Base-by-base conservation (phyloP, 2,888 invertebrate species). In the Trissolcus japonicus region DNA sequence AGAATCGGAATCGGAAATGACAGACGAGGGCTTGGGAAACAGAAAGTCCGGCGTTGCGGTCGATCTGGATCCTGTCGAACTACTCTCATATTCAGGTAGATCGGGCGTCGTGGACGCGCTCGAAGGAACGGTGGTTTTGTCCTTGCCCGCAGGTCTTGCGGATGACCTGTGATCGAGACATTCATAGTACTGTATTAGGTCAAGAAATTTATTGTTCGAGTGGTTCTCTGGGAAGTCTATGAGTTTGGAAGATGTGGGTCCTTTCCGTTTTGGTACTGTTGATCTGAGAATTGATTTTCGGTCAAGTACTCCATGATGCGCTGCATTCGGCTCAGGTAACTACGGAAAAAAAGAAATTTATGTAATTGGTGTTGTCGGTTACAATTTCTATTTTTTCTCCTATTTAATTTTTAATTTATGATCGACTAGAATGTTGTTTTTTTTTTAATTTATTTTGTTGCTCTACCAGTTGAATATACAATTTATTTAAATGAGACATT, bases 111-210 rank as follows among this genome's bases (percentile, higher is more conserved):
- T 60, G 1, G 55, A 60, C 9, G 41, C 40, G 19, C 73, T 66
- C 16, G 35, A 66, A 9, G 60, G 48, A 16, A 59, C 35, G 1
- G 46, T 16, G 14, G 11, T 35, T 25, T 46, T 60, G 46, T 53
- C 13, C 21, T n/a, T 14, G 7, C 4, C 3, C 6, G 19, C 11
- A 16, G 16, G 19, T 6, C 50, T 48, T 11, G 4, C 0, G 4
- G 6, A 3, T 43, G 59, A 19, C 13, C 60, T 53, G 19, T 51
- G 51, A 16, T 54, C 63, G 11, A 72, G 63, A n/a, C 41, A 50
- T 53, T 63, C 72, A n/a, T 72, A 63, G 19, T 65, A 65, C 19
- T 65, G 57, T 4, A 72, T 65, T 4, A 65, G 16, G 14, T 65
- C 29, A 1, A 40, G 46, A 19, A 72, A 59, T 65, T 72, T 65